Evolutionary conservation across 2,113 vertebrate genomes (phyloP).

Genomic region (Xenopus borealis): DNA sequence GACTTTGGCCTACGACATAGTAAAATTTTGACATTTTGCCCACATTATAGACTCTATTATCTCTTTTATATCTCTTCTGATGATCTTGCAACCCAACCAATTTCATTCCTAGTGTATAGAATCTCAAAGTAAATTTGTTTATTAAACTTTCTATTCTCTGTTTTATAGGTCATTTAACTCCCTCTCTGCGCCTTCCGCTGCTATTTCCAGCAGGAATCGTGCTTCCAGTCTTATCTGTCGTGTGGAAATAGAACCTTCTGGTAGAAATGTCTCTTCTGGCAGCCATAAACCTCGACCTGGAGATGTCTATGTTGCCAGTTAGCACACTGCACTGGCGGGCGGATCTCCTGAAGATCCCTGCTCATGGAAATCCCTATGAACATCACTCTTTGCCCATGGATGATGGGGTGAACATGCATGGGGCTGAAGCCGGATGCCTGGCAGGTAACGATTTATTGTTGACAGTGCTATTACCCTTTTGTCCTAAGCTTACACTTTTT

Average conservation of each 20-base stretch:
- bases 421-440: slow-evolving; percentile 32
- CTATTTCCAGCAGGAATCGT: slow-evolving; percentile 21
- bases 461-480: too few relatives aligned
- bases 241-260: slow-evolving; percentile 2
- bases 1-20: too few relatives aligned
- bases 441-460: slow-evolving; percentile 39
- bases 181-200: slow-evolving; percentile 25
- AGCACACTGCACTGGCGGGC: slow-evolving; percentile 49
- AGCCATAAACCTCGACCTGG: slow-evolving; percentile 43
- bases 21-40: too few relatives aligned
- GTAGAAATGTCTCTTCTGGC: slow-evolving; percentile 47
- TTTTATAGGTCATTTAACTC: neutral
- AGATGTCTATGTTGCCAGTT: slow-evolving; percentile 49
- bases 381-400: slow-evolving; percentile 40
- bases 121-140: too few relatives aligned
- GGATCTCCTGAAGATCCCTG: slow-evolving; percentile 49
- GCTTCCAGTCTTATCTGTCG: neutral
- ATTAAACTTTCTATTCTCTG: neutral
- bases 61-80: too few relatives aligned
- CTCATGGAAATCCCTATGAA: slow-evolving; percentile 44
- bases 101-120: too few relatives aligned
- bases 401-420: slow-evolving; percentile 37
- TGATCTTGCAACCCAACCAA: too few relatives aligned
- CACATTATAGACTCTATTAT: too few relatives aligned
- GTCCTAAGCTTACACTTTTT: too few relatives aligned